Conservation (phyloP, 2,888 invertebrate species). For the Melanargia galathea region DNA sequence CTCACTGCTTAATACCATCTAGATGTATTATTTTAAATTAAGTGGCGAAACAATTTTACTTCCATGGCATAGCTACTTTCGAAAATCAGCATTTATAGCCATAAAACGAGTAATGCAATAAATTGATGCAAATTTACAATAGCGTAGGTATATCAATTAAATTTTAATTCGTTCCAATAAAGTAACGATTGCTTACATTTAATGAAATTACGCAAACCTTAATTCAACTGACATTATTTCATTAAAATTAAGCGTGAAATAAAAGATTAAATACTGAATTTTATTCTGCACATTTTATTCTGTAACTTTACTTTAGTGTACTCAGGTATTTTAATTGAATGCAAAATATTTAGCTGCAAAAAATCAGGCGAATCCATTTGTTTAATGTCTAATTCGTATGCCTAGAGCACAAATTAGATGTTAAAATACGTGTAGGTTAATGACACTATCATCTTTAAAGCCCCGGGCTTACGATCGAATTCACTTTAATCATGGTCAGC, state of each 20-base stretch:
- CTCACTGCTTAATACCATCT: slow-evolving; percentile 49
- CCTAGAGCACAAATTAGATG: neutral
- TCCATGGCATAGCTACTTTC: neutral
- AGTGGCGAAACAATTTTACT: slow-evolving; percentile 12
- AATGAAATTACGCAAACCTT: slow-evolving; percentile 1
- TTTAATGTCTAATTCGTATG: slow-evolving; percentile 1
- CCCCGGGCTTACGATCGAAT: neutral
- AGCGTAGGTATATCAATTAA: neutral
- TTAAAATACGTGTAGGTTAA: neutral
- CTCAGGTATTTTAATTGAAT: neutral
- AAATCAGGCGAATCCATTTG: neutral
- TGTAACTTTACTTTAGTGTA: neutral
- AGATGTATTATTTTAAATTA: slow-evolving; percentile 28
- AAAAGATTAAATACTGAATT: neutral
- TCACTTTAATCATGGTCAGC: neutral
- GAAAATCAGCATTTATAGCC: neutral
- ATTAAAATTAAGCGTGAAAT: neutral
- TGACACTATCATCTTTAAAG: neutral
- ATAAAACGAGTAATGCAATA: neutral
- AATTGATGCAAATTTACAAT: slow-evolving; percentile 7
- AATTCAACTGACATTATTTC: neutral
- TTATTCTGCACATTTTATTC: neutral
- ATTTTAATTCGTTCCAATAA: neutral
- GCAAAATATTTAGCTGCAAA: neutral
- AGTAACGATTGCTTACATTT: neutral